Evolutionary conservation across 2,888 invertebrate species (phyloP), one percentile per base, ranked within the genome.

Genomic region (Pristionchus exspectatus): DNA sequence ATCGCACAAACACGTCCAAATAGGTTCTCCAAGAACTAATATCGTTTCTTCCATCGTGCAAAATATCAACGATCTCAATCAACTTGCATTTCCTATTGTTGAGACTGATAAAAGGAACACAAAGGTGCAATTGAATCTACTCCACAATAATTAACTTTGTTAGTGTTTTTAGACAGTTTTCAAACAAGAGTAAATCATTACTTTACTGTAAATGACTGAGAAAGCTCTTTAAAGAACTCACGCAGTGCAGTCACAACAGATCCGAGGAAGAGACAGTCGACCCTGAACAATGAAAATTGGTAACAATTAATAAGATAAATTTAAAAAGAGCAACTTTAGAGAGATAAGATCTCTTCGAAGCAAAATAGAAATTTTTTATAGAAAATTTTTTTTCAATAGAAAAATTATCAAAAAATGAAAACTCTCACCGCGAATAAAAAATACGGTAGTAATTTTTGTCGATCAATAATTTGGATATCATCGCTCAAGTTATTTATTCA

Each of bases 1-100:
- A 27, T 30, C 69, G 27, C 69, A 69, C 69, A 69, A 74, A 74
- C 74, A 74, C 74, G 74, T 74, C 38, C 38, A 33, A 69, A 74
- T 74, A 74, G 74, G 74, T 74, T 74, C 74, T 74, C 33, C 33
- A 74, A 74, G 38, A 74, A 74, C 74, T 74, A 74, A 74, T 74
- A 74, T 74, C 74, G 74, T 74, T 30, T 38, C 38, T 10, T 38
- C 59, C 74, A 74, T 14, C 18, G 74, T 74, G 74, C 38, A 38
- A 74, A 74, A 74, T 74, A 74, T 74, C 74, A 74, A 74, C 74
- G 69, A 74, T 74, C 74, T 74, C 74, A 74, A 33, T 38, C 38
- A 74, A 38, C 74, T 27, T 9, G 74, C 74, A n/a, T 27, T 74
- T 74, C 21, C 74, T 10, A 38, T 10, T 74, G 24, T 72, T 30